Evolutionary conservation across 2,113 vertebrate genomes (phyloP).

Genomic region (Daphoenositta chrysoptera): DNA sequence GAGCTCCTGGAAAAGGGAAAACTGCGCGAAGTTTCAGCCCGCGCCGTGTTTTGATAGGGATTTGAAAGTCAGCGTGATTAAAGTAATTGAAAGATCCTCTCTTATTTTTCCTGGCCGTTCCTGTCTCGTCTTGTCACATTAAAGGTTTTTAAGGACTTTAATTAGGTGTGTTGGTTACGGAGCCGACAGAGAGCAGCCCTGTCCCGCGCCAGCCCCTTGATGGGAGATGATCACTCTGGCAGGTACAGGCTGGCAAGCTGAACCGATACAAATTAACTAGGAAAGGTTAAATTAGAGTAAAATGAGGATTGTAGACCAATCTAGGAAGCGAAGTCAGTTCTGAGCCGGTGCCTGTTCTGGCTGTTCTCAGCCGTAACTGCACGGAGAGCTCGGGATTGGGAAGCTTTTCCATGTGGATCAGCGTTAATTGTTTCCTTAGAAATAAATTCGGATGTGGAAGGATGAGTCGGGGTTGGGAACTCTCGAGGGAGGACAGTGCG

Average conservation of each 20-base stretch:
- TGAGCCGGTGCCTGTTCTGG: neutral
- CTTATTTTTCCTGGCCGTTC: slow-evolving; percentile 39
- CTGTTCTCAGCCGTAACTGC: neutral
- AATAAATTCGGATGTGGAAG: neutral
- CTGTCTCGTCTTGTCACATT: slow-evolving; percentile 62
- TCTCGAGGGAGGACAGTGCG: accelerated
- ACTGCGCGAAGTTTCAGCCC: neutral
- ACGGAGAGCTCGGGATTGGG: neutral
- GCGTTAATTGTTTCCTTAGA: neutral
- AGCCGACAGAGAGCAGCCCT: slow-evolving; percentile 63
- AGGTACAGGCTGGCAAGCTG: slow-evolving; percentile 67
- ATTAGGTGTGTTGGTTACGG: slow-evolving; percentile 59
- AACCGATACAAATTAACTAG: slow-evolving; percentile 70
- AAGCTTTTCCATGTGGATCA: neutral
- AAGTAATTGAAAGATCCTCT: slow-evolving; percentile 43
- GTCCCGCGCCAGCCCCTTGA: slow-evolving; percentile 63
- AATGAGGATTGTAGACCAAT: slow-evolving; percentile 33
- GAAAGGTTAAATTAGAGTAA: slow-evolving; percentile 69
- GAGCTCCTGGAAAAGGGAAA: neutral
- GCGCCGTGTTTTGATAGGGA: neutral
- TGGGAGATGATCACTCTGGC: slow-evolving; percentile 66
- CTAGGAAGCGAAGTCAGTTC: neutral
- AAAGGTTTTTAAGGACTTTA: slow-evolving; percentile 71
- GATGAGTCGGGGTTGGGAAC: neutral
- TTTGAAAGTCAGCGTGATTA: slow-evolving; percentile 2